These are phyloP conservation scores for Mesocentrotus franciscanus DNA, from an alignment of 53 echinoderm and acorn worm species.

Conservation along the genomic window DNA sequence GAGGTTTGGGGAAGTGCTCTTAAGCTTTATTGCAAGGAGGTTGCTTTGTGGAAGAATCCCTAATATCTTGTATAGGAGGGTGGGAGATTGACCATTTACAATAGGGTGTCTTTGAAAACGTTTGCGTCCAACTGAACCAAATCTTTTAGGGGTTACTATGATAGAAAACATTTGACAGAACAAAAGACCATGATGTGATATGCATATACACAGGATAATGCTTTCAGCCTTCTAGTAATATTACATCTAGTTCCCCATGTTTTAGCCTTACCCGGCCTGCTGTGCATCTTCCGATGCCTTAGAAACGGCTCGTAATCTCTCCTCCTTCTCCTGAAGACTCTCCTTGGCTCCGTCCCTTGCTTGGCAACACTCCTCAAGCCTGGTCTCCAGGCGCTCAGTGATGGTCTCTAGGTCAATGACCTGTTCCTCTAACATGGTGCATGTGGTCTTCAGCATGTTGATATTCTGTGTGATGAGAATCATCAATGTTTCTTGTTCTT, in stretches of 20 bases:
- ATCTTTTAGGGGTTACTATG: no score
- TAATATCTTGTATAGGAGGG: no score
- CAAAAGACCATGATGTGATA: no score
- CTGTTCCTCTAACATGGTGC: conserved; percentile 97
- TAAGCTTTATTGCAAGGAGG: no score
- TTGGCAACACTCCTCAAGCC: conserved; percentile 59
- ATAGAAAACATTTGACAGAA: no score
- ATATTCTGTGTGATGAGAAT: conserved; percentile 76
- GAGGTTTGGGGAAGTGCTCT: no score
- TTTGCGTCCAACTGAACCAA: no score
- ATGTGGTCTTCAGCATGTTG: conserved; percentile 88
- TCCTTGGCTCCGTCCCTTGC: conserved; percentile 67
- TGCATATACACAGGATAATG: no score
- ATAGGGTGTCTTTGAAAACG: no score
- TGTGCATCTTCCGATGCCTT: conserved; percentile 76
- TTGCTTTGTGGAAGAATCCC: no score
- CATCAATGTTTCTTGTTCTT: neutral
- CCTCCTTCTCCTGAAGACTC: conserved; percentile 65
- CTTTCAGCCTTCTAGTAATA: neutral
- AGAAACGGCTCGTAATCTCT: conserved; percentile 58
- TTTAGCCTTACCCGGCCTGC: conserved; percentile 71
- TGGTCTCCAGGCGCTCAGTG: conserved; percentile 80
- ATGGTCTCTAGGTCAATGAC: conserved; percentile 86
- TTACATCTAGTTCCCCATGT: neutral
- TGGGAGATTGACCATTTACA: no score